Evolutionary conservation across 2,797 vertebrate species (phyloP), one percentile per base, ranked within the genome.

Genomic region (Sebastes vulpes): DNA sequence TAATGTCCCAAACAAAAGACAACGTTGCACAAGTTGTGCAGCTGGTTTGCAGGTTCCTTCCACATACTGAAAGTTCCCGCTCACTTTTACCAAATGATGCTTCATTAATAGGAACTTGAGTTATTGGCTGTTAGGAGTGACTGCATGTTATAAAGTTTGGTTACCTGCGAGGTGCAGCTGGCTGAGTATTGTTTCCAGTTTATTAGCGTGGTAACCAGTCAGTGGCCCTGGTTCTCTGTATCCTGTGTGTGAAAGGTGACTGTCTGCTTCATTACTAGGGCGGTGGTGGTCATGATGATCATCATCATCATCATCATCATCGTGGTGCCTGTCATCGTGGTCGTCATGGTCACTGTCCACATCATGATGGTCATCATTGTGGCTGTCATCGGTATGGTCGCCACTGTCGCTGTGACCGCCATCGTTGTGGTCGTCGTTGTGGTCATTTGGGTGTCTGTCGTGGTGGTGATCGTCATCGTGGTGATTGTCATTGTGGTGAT

Each of bases 171-270:
- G 91, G 61, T 95, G 94, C 68, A 96, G 93, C 79, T 96, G 94
- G 80, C 88, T 93, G 60, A 96, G 85, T 65, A 96, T 92, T 0
- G 84, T 86, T 23, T 96, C 95, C 91, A 96, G 92, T 84, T 96
- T 95, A 70, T 88, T 92, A 1, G 84, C 32, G 61, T 93, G 93
- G 52, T 77, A 90, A 38, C 90, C 84, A 8, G 68, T 21, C 1
- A 65, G 83, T 23, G 75, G 79, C 5, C 82, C 90, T 5, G 87
- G 75, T 3, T 52, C 54, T 76, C 77, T 88, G 90, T 94, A 89
- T n/a, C 84, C 86, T 1, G 88, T 89, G 69, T 86, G 90, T 26
- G 86, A 67, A 10, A 84, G 25, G 64, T 92, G 89, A 48, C 53
- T 78, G 38, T 90, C 86, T 5, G 91, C 92, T 32, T 95, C 90